Percentiles rank a stretch among this genome's conserved stretches.
Evolutionary conservation across 2,888 invertebrate genomes (phyloP).

Genomic region (Poecilus cupreus): DNA sequence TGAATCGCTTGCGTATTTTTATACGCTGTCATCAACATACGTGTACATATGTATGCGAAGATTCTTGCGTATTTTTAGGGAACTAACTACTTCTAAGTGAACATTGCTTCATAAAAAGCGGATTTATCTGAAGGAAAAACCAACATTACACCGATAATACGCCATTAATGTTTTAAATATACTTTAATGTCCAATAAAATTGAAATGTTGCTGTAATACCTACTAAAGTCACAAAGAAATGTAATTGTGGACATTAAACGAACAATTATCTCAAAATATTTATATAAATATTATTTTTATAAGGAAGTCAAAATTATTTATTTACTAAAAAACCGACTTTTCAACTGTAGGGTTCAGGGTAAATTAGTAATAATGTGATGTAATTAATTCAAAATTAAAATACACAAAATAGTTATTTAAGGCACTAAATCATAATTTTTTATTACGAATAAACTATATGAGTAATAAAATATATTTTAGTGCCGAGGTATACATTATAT

Average conservation of each 20-base stretch:
- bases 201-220: not conserved
- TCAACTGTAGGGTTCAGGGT: too few species aligned
- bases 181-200: not conserved
- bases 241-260: not conserved
- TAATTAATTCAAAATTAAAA: too few species aligned
- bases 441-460: too few species aligned
- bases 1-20: not conserved
- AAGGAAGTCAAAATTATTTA: too few species aligned
- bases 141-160: conserved; percentile 10
- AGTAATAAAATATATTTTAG: too few species aligned
- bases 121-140: not conserved
- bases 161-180: conserved; percentile 7
- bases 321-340: too few species aligned
- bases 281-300: too few species aligned
- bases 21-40: conserved; percentile 34
- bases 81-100: conserved; percentile 9
- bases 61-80: conserved; percentile 21
- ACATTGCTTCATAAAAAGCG: not conserved
- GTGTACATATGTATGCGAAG: conserved; percentile 28
- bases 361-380: too few species aligned
- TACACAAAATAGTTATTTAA: too few species aligned
- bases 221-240: not conserved
- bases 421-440: too few species aligned
- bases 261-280: too few species aligned
- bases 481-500: too few species aligned